Base-by-base conservation (phyloP, 1,140 invertebrate genomes). In the Marisa cornuarietis region DNA sequence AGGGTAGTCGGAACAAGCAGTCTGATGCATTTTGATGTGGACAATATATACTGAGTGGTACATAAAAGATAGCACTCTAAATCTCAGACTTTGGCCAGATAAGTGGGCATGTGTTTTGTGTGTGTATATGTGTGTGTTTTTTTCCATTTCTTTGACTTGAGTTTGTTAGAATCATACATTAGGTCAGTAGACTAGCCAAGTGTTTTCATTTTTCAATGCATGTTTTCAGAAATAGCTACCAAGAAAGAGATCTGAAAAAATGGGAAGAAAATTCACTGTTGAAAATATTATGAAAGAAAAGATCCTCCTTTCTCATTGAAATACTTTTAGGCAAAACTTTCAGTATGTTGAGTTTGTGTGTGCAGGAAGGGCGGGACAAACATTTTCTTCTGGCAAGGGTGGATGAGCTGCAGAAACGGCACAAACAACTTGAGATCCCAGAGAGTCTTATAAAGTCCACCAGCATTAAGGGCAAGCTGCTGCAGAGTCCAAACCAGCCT, bases 361-460 rank as follows among this genome's bases (percentile, higher is more conserved):
- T 63, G 71, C 93, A 97, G 96, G 87, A 93, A 93, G 87, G 96
- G 0, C 95, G 96, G 83, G 96, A 97, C 88, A 97, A 97, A 90
- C 96, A 97, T 89, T 97, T 96, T 89, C 91, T 97, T 81, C 90
- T 97, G 71, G 95, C 95, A 84, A 92, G 95, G 85, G 91, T 97
- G 16, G 87, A 86, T 81, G 86, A 89, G 31, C 81, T 84, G 31
- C 75, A 86, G n/a, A 81, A 84, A 61, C 79, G 74, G 52, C 80
- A 83, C 42, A 71, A 79, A n/a, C 75, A 83, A 22, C 76, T 65
- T 31, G 74, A 63, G 16, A 49, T 76, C 54, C 62, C 61, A 31
- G n/a, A 42, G 18, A 24, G 14, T 13, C 58, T 63, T 61, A 11
- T 16, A 16, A 11, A 61, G 72, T 26, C n/a, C 18, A 58, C 54